Evolutionary conservation across 2,797 vertebrate species (phyloP), one percentile per base, ranked within the genome.

Genomic region (Taeniopygia guttata): DNA sequence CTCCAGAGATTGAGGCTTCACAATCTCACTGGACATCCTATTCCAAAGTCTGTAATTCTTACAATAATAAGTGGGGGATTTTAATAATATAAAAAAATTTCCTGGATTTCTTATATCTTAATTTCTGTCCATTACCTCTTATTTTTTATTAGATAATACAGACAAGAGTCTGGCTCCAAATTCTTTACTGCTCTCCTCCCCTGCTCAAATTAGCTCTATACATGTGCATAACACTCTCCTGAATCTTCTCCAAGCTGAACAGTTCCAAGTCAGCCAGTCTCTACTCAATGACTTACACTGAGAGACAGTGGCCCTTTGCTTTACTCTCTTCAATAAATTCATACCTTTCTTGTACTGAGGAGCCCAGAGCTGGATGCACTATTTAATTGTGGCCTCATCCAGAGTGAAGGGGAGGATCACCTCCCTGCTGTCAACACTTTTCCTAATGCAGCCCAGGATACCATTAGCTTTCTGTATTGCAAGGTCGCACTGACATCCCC

Each of bases 31-130:
- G 10, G 29, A 38, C 4, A 82, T 32, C 2, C 3, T 45, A 26
- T 54, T 90, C 7, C 13, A 29, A 56, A 54, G 13, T 54, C 22
- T 67, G 14, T 8, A 63, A 45, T 4, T 22, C 11, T 62, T 14
- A 32, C 7, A 45, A 30, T 21, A 68, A 48, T 58, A 68, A 40
- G 8, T 36, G 4, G 8, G 12, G 7, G 4, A 0, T 16, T 51
- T 34, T 32, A 1, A 2, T 6, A 60, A 8, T 26, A 34, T 38
- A 34, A 15, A 2, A 2, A 18, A 34, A 2, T 18, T 42, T 30
- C 14, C 4, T 83, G 16, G 9, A 86, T 80, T 80, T 80, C 27
- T 25, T 58, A 1, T 45, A 25, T 62, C 62, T 72, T 70, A 23
- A 21, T 80, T 76, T 91, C 19, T 80, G 7, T 17, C 16, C 3